Evolutionary conservation across 2,113 vertebrate genomes (phyloP).

Genomic region (Mystacornis crossleyi): DNA sequence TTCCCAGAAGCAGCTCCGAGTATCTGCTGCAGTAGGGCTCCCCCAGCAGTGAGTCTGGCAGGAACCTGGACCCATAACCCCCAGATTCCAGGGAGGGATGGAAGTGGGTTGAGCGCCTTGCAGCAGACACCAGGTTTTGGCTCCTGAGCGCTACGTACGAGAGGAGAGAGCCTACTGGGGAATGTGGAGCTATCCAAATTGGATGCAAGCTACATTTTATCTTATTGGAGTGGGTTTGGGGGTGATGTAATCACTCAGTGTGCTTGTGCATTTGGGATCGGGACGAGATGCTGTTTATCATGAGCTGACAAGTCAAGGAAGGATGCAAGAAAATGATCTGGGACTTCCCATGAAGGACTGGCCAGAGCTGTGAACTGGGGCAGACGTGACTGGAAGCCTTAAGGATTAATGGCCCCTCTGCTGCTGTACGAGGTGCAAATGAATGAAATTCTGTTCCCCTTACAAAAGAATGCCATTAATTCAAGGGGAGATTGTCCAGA

Average conservation of each 20-base stretch:
- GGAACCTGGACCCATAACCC: background rate
- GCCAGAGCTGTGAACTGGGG: background rate
- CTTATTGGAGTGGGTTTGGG: conserved; percentile 3
- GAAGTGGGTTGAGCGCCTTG: background rate
- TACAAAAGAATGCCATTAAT: conserved; percentile 55
- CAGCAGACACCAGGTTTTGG: background rate
- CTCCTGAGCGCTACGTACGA: rapidly evolving
- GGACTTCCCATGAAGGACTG: conserved; percentile 45
- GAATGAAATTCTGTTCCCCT: conserved; percentile 58
- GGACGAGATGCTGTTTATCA: conserved; percentile 28
- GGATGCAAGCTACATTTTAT: background rate
- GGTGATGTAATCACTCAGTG: conserved; percentile 58
- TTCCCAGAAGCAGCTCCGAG: rapidly evolving
- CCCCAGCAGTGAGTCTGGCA: background rate
- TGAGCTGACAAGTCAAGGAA: conserved; percentile 60
- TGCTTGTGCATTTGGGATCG: background rate
- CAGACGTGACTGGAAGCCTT: conserved; percentile 42
- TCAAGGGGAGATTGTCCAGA: conserved; percentile 34
- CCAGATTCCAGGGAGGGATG: background rate
- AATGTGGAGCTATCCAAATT: background rate
- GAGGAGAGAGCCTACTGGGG: background rate
- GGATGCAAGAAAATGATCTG: conserved; percentile 33
- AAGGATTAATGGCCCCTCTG: conserved; percentile 50
- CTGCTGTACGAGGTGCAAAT: conserved; percentile 26
- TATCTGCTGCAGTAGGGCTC: rapidly evolving